A percentile compares a stretch with the other conserved stretches of the same genome.
Evolutionary conservation across 2,113 vertebrate species (phyloP).

Genomic region (Labeo catla): DNA sequence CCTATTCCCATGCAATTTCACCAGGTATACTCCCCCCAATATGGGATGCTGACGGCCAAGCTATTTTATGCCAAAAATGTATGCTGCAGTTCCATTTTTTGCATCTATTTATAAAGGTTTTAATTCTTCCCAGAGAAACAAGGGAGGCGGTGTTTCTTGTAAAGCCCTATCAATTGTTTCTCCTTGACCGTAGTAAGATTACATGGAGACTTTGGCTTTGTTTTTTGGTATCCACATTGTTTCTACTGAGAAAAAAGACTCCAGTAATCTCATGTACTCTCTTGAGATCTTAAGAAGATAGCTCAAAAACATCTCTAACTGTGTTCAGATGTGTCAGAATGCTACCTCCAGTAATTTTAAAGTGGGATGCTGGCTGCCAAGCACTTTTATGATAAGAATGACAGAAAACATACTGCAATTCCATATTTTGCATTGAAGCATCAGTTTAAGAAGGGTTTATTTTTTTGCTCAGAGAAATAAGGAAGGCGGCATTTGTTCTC

Average conservation of each 20-base stretch:
- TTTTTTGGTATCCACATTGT: neutral
- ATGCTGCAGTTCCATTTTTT: neutral
- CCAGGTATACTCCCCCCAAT: slow-evolving; percentile 52
- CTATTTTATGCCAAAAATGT: neutral
- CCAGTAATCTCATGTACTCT: too few species aligned
- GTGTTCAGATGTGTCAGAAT: neutral
- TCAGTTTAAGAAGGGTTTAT: neutral
- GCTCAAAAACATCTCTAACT: neutral
- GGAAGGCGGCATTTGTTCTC: neutral
- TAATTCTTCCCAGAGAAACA: neutral
- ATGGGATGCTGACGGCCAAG: neutral
- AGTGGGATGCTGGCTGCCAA: slow-evolving; percentile 6
- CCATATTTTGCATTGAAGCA: neutral
- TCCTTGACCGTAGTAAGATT: neutral
- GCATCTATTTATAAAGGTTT: neutral
- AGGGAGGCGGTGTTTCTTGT: neutral
- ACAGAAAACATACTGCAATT: neutral
- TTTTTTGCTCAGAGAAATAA: neutral
- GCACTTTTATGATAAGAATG: neutral
- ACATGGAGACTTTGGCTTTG: neutral
- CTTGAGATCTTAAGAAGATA: neutral
- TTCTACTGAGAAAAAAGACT: too few species aligned
- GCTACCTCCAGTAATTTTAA: neutral
- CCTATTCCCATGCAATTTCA: slow-evolving; percentile 52
- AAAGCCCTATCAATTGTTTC: neutral